phyloP scores from a whole-genome alignment of 1,140 invertebrate species.

The Drusus annulatus region DNA sequence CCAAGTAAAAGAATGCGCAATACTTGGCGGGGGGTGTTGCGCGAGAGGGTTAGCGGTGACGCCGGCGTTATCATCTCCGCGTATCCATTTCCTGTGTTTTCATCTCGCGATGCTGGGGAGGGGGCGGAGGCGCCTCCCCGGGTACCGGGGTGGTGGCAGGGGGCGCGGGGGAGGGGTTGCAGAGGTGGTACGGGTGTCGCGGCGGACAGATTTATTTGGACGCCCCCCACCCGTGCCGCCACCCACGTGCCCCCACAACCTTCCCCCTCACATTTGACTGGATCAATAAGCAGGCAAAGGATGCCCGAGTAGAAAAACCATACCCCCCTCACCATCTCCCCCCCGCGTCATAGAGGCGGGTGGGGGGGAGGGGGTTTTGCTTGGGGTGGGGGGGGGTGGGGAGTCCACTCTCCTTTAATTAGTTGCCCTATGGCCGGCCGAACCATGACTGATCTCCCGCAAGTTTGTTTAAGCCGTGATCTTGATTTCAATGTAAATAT shows the following conservation, averaged over 20 bases:
- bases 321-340: conserved; percentile 63
- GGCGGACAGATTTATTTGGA: conserved; percentile 73
- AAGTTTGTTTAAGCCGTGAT: conserved; percentile 22
- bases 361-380: conserved; percentile 69
- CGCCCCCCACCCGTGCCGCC: conserved; percentile 64
- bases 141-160: conserved; percentile 56
- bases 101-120: conserved; percentile 59
- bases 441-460: conserved; percentile 42
- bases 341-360: conserved; percentile 65
- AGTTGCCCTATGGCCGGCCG: conserved; percentile 74
- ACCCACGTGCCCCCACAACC: conserved; percentile 61
- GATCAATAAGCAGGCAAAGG: conserved; percentile 74
- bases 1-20: neutral
- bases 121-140: conserved; percentile 58
- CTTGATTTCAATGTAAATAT: conserved; percentile 1
- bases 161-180: conserved; percentile 69
- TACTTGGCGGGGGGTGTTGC: neutral
- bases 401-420: conserved; percentile 69
- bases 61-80: conserved; percentile 47
- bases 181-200: conserved; percentile 71
- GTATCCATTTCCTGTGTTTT: conserved; percentile 59
- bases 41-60: conserved; percentile 35
- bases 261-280: conserved; percentile 72
- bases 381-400: conserved; percentile 71
- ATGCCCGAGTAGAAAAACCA: conserved; percentile 74